Base-by-base conservation (phyloP, 1,140 invertebrate genomes). In the Listronotus oregonensis region DNA sequence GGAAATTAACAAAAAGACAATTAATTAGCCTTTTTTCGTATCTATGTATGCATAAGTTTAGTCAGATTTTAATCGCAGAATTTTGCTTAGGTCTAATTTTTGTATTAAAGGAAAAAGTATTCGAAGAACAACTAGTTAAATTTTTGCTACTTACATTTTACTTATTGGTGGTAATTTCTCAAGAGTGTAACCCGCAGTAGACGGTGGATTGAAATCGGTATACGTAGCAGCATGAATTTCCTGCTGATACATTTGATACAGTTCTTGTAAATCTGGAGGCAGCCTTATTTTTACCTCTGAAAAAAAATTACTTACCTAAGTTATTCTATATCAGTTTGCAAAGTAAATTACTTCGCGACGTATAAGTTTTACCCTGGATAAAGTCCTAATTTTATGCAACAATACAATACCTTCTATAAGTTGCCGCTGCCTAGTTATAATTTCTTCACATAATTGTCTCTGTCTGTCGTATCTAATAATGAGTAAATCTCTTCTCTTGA, bases 171-270 rank as follows among this genome's bases (percentile, higher is more conserved):
- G 79, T 77, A 84, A 34, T 76, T 77, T 79, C 32, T 81, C 80
- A 18, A 80, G 80, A 8, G 80, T 61, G 10, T 54, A 31, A 11
- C 40, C 40, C 2, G 49, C 63, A 11, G 55, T 64, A 77, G 64
- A 79, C 78, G 12, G 82, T 73, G 69, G 81, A 72, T 77, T 77
- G 68, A 80, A 84, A 69, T 89, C 86, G 1, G 85, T 85, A 66
- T 89, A 89, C 0, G 87, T 86, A 4, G 89, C 86, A 0, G 89
- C 89, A 71, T 91, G 90, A 42, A 92, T 91, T 79, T 92, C 90
- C 73, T 92, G 88, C 73, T 93, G 90, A 74, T 96, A 96, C 66
- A 95, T 81, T 9, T 87, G 85, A 77, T 95, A 95, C 11, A 96
- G 80, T 64, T 95, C 92, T 60, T 90, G 87, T 37, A 96, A 79